Conservation (phyloP, 1,140 invertebrate species). For the Drosophila obscura region DNA sequence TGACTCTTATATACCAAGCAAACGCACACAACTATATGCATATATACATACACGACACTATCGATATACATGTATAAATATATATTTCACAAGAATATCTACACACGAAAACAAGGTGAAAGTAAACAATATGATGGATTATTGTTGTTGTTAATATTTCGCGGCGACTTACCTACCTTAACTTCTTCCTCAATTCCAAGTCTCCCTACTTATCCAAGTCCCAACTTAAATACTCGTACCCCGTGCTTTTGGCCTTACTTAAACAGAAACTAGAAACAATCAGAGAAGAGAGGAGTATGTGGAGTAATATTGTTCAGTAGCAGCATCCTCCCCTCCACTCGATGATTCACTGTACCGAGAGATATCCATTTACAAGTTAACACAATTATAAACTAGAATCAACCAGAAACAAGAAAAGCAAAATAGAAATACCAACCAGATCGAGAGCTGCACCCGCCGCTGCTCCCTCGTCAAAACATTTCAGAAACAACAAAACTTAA, state of each 20-base stretch:
- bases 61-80: constrained; percentile 17
- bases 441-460: neutral
- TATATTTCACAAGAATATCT: constrained; percentile 56
- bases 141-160: constrained; percentile 76
- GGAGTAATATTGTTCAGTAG: constrained; percentile 45
- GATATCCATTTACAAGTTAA: too few relatives aligned
- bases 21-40: too few relatives aligned
- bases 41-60: too few relatives aligned
- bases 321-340: too few relatives aligned
- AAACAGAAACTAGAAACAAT: constrained; percentile 41
- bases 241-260: constrained; percentile 9
- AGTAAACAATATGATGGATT: constrained; percentile 82
- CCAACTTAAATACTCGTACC: neutral
- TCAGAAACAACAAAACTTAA: constrained; percentile 11
- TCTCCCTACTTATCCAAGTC: neutral
- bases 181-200: neutral
- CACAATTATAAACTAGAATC: too few relatives aligned
- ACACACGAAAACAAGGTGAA: constrained; percentile 73
- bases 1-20: too few relatives aligned
- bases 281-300: constrained; percentile 22
- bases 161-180: constrained; percentile 20
- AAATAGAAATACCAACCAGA: constrained; percentile 15
- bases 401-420: too few relatives aligned
- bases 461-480: constrained; percentile 19
- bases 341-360: too few relatives aligned